Conservation (phyloP, 2,113 vertebrate species). For the Semicossyphus pulcher region DNA sequence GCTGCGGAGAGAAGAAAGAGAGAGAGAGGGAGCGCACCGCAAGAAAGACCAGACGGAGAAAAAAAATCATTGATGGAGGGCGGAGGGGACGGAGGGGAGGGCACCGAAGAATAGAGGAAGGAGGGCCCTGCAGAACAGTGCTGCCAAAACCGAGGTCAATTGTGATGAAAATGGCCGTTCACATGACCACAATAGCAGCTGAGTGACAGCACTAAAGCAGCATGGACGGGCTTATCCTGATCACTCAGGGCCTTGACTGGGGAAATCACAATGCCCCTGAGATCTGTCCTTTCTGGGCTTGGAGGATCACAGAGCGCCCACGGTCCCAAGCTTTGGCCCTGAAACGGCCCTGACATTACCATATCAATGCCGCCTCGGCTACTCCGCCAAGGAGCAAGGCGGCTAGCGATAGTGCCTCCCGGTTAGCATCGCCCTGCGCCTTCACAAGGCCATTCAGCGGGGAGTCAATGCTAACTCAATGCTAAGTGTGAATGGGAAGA, state of each 20-base stretch:
- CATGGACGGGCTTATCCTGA: slow-evolving; percentile 79
- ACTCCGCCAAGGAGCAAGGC: slow-evolving; percentile 63
- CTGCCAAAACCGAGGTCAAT: slow-evolving; percentile 80
- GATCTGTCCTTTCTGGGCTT: slow-evolving; percentile 79
- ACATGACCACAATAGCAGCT: slow-evolving; percentile 79
- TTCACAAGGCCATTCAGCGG: slow-evolving; percentile 66
- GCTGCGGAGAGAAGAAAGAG: slow-evolving; percentile 15
- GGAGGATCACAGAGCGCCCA: slow-evolving; percentile 79
- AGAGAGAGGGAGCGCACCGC: slow-evolving; percentile 33
- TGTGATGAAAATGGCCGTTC: slow-evolving; percentile 83
- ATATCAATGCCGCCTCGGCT: slow-evolving; percentile 74
- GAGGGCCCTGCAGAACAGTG: slow-evolving; percentile 66
- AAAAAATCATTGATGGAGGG: slow-evolving; percentile 60
- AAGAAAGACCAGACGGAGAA: slow-evolving; percentile 59
- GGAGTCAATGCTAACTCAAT: slow-evolving; percentile 73
- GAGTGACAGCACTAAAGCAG: slow-evolving; percentile 81
- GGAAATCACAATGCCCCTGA: slow-evolving; percentile 77
- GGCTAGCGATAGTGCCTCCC: slow-evolving; percentile 67
- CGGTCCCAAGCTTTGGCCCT: slow-evolving; percentile 77
- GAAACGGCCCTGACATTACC: slow-evolving; percentile 72
- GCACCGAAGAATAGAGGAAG: slow-evolving; percentile 61
- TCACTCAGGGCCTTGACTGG: slow-evolving; percentile 80
- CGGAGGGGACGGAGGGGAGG: slow-evolving; percentile 57
- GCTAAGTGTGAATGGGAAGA: slow-evolving; percentile 65
- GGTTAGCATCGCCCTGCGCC: slow-evolving; percentile 64